A percentile compares a stretch with the other conserved stretches of the same genome.
These are phyloP conservation scores for Amblyjoppa fuscipennis DNA, from an alignment of 2,888 invertebrate species.

Conservation along the genomic window DNA sequence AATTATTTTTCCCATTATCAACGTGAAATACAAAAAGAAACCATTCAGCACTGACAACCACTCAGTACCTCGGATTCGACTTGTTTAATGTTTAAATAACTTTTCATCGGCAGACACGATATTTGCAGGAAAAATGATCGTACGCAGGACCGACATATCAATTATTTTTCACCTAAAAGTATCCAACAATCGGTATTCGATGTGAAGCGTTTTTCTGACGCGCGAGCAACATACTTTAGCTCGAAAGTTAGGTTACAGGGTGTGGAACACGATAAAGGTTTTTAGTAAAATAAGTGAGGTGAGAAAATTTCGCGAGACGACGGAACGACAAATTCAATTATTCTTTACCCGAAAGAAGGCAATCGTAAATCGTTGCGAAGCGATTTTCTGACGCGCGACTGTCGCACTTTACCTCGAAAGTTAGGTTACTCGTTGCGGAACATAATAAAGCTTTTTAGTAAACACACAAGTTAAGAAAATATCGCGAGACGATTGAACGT, in stretches of 20 bases:
- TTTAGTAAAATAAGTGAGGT: not conserved
- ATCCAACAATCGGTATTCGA: not conserved
- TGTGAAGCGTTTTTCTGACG: not conserved
- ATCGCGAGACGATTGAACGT: constrained; percentile 12
- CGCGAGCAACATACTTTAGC: no score
- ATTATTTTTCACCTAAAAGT: not conserved
- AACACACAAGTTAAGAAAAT: constrained; percentile 22
- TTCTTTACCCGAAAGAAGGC: not conserved
- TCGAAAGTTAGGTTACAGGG: constrained; percentile 54
- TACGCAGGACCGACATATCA: not conserved
- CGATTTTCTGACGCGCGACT: not conserved
- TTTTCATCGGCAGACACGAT: not conserved
- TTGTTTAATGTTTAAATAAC: no score
- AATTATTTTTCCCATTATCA: constrained; percentile 76
- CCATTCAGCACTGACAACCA: not conserved
- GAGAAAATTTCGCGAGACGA: constrained; percentile 27
- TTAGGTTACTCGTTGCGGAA: constrained; percentile 53
- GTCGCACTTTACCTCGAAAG: not conserved
- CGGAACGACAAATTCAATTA: not conserved
- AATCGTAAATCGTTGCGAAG: not conserved
- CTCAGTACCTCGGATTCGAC: no score
- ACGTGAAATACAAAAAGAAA: constrained; percentile 39
- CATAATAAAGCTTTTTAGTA: not conserved
- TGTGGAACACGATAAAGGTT: not conserved
- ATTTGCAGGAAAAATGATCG: not conserved